Evolutionary conservation across 2,797 vertebrate genomes (phyloP).

Genomic region (Remorina albescens): DNA sequence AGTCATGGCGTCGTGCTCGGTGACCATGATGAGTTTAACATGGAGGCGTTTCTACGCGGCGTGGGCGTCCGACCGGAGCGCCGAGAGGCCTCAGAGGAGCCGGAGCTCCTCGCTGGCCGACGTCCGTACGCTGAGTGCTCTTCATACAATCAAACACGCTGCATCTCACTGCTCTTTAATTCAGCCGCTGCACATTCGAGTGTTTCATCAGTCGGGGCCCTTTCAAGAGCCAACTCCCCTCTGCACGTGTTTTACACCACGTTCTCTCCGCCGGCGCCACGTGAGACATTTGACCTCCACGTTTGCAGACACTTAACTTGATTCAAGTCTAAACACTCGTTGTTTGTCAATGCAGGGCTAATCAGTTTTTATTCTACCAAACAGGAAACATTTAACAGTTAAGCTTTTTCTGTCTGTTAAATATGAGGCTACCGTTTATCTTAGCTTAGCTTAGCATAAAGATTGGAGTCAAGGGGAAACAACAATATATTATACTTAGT

Average conservation of each 20-base stretch:
- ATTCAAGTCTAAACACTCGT: not conserved
- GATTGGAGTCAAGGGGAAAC: too few relatives aligned
- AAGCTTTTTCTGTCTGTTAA: too few relatives aligned
- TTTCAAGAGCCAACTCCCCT: constrained; percentile 21
- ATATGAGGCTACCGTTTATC: too few relatives aligned
- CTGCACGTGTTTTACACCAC: not conserved
- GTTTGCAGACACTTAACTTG: constrained; percentile 9
- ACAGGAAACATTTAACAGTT: too few relatives aligned
- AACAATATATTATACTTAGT: too few relatives aligned
- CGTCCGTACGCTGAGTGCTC: constrained; percentile 53
- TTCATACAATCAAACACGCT: constrained; percentile 54
- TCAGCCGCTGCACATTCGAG: constrained; percentile 20
- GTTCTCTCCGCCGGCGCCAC: not conserved
- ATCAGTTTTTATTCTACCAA: too few relatives aligned
- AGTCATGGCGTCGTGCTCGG: constrained; percentile 5
- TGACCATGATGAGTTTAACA: constrained; percentile 12
- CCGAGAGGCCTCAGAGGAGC: constrained; percentile 63
- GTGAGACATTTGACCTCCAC: constrained; percentile 6
- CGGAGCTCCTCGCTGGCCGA: constrained; percentile 58
- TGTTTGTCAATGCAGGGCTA: not conserved
- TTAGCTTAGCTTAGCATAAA: too few relatives aligned
- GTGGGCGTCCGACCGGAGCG: constrained; percentile 60
- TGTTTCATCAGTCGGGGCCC: constrained; percentile 34
- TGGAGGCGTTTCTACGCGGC: constrained; percentile 38
- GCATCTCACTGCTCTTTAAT: constrained; percentile 51